Evolutionary conservation across 2,888 invertebrate species (phyloP).

Genomic region (Zelleria hepariella): DNA sequence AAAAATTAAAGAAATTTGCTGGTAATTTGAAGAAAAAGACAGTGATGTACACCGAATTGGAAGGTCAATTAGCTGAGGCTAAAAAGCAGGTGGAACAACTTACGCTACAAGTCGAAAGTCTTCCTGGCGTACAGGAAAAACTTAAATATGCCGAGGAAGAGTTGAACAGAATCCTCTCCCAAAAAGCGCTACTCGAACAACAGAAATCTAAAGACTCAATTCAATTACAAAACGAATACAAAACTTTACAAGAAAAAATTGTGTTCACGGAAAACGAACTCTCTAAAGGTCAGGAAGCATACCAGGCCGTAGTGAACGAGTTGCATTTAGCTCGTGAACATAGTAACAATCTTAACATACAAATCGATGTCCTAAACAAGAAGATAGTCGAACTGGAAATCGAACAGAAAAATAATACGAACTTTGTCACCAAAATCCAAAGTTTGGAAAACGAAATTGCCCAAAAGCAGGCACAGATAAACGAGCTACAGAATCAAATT

Average conservation of each 20-base stretch:
- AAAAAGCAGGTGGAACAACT: slow-evolving; percentile 49
- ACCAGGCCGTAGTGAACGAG: slow-evolving; percentile 34
- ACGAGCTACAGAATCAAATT: slow-evolving; percentile 40
- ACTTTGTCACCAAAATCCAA: slow-evolving; percentile 48
- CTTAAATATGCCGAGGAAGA: slow-evolving; percentile 53
- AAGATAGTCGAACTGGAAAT: slow-evolving; percentile 55
- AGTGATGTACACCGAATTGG: slow-evolving; percentile 75
- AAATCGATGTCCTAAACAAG: slow-evolving; percentile 46
- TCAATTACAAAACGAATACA: slow-evolving; percentile 31
- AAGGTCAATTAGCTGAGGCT: slow-evolving; percentile 56
- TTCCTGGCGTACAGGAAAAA: slow-evolving; percentile 50
- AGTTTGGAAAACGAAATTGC: slow-evolving; percentile 46
- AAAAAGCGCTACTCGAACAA: slow-evolving; percentile 37
- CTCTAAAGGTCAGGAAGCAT: slow-evolving; percentile 28
- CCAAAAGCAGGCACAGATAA: slow-evolving; percentile 48
- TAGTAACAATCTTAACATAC: slow-evolving; percentile 32
- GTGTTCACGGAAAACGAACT: slow-evolving; percentile 30
- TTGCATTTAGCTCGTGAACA: slow-evolving; percentile 33
- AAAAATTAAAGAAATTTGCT: slow-evolving; percentile 85
- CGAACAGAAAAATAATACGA: slow-evolving; percentile 51
- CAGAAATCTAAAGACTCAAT: slow-evolving; percentile 35
- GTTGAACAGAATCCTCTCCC: slow-evolving; percentile 37
- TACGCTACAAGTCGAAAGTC: slow-evolving; percentile 41
- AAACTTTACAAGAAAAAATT: slow-evolving; percentile 30
- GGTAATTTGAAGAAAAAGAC: slow-evolving; percentile 82